Percentiles rank a stretch among this genome's conserved stretches.
Evolutionary conservation across 2,888 invertebrate genomes (phyloP).

Genomic region (Tenthredo amoena): DNA sequence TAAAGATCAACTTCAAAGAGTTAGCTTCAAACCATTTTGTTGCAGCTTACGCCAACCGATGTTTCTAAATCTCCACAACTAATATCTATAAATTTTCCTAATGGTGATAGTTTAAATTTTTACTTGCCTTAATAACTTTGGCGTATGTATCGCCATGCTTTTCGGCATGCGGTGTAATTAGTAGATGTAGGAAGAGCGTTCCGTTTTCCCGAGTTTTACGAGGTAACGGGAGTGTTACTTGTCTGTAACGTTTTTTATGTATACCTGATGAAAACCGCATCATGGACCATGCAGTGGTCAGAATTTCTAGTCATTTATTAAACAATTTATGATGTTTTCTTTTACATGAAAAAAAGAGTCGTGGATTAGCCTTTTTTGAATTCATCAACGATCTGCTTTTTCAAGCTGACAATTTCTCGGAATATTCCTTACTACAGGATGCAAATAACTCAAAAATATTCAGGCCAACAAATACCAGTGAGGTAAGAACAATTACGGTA

Average conservation of each 20-base stretch:
- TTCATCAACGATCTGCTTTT: conserved; percentile 25
- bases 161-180: conserved; percentile 82
- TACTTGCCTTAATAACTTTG: conserved; percentile 68
- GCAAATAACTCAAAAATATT: conserved; percentile 37
- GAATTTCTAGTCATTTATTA: not conserved
- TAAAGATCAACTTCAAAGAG: not conserved
- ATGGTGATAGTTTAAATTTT: not conserved
- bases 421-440: not conserved
- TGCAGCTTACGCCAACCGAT: not conserved
- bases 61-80: not conserved
- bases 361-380: not conserved
- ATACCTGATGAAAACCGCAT: not conserved
- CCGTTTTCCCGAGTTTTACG: conserved; percentile 90
- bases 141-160: conserved; percentile 80
- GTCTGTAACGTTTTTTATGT: conserved; percentile 78
- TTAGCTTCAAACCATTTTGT: not conserved
- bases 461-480: conserved; percentile 48
- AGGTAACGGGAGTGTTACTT: conserved; percentile 86
- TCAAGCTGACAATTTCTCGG: conserved; percentile 50
- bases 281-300: not conserved
- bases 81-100: not conserved
- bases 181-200: conserved; percentile 88
- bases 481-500: conserved; percentile 39
- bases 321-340: not conserved
- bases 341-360: not conserved